A percentile compares a stretch with the other conserved stretches of the same genome.
Evolutionary conservation across 2,888 invertebrate species (phyloP).

Genomic region (Phasia obesa): DNA sequence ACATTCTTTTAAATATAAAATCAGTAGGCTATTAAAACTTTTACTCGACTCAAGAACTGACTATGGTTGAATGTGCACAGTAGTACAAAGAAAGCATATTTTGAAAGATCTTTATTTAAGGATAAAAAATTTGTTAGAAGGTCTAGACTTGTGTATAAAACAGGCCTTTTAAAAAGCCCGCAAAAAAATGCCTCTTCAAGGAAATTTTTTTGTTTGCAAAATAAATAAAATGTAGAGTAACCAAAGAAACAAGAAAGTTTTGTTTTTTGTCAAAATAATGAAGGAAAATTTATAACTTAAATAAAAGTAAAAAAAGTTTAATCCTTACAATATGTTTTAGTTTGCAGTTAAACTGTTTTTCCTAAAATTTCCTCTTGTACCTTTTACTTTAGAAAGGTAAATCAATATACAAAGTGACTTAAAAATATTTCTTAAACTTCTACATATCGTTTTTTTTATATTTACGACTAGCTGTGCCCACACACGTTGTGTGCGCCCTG

Average conservation of each 20-base stretch:
- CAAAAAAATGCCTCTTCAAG: conserved; percentile 6
- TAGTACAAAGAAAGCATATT: neutral
- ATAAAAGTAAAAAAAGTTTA: neutral
- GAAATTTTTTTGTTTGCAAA: conserved; percentile 43
- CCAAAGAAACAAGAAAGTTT: conserved; percentile 42
- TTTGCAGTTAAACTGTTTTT: no score
- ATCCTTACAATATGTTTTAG: no score
- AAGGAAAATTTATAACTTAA: neutral
- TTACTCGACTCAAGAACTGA: neutral
- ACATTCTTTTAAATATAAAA: conserved; percentile 20
- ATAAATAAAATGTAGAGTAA: conserved; percentile 48
- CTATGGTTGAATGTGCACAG: no score
- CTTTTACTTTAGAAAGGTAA: no score
- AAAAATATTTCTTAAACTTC: no score
- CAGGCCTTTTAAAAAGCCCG: neutral
- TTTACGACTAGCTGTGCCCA: no score
- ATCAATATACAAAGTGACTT: no score
- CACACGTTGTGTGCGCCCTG: no score
- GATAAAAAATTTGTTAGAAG: neutral
- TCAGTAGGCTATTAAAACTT: conserved; percentile 43
- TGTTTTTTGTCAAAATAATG: neutral
- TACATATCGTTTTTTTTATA: no score
- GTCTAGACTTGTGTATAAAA: conserved; percentile 54
- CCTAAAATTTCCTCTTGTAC: no score
- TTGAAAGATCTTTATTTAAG: conserved; percentile 34